Conservation (phyloP, 2,113 vertebrate species). For the Platanista minor region DNA sequence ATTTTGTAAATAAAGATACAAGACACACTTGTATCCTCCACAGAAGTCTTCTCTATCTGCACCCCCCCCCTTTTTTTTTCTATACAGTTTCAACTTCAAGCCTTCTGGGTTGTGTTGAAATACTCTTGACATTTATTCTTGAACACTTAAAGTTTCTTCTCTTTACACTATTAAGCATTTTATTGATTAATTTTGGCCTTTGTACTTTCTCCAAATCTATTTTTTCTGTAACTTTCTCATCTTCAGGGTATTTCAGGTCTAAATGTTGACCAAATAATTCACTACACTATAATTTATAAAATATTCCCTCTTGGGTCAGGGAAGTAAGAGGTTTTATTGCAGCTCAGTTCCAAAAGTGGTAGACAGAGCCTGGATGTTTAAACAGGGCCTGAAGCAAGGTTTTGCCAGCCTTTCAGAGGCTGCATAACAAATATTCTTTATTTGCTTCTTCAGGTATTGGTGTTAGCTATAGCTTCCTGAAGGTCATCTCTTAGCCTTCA, state of each 20-base stretch:
- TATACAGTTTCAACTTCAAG: slow-evolving; percentile 50
- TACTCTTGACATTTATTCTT: slow-evolving; percentile 79
- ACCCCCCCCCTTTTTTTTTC: not conserved
- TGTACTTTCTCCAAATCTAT: slow-evolving; percentile 70
- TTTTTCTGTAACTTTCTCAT: slow-evolving; percentile 67
- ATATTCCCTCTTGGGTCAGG: slow-evolving; percentile 62
- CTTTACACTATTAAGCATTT: slow-evolving; percentile 75
- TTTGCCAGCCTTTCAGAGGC: slow-evolving; percentile 60
- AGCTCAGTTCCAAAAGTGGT: slow-evolving; percentile 32
- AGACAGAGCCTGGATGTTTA: slow-evolving; percentile 53
- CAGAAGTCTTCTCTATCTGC: not conserved
- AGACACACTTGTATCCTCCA: not conserved
- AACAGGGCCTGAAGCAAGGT: slow-evolving; percentile 59
- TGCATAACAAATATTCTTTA: slow-evolving; percentile 67
- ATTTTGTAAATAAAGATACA: not conserved
- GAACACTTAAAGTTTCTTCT: slow-evolving; percentile 75
- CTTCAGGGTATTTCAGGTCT: slow-evolving; percentile 63
- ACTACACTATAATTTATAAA: slow-evolving; percentile 51
- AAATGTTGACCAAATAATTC: slow-evolving; percentile 69
- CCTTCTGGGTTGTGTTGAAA: slow-evolving; percentile 78
- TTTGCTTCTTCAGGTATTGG: slow-evolving; percentile 62
- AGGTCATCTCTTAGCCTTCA: slow-evolving; percentile 63
- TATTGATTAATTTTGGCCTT: slow-evolving; percentile 79
- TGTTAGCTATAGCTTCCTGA: slow-evolving; percentile 46
- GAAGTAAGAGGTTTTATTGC: slow-evolving; percentile 67